Percentiles rank a stretch among this genome's conserved stretches.
phyloP scores from a whole-genome alignment of 2,113 vertebrate genomes.

The Calonectris borealis region DNA sequence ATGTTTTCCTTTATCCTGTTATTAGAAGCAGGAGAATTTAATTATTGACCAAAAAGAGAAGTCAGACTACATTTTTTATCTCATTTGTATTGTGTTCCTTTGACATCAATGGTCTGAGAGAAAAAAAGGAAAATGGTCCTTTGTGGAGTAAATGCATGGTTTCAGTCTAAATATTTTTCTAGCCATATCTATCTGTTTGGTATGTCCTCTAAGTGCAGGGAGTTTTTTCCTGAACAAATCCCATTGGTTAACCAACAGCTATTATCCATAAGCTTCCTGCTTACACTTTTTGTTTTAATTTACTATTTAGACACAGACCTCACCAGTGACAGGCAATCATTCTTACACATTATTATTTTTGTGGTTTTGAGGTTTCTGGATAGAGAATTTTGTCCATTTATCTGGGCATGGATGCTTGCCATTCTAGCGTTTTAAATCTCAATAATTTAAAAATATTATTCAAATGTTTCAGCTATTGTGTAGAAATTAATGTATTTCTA shows the following conservation, averaged over 20 bases:
- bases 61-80: not conserved
- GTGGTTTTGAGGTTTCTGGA: not conserved
- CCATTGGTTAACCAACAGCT: not conserved
- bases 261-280: not conserved
- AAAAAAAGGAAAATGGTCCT: not conserved
- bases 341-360: not conserved
- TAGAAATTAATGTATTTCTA: not conserved
- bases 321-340: not conserved
- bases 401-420: not conserved
- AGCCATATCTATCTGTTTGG: not conserved
- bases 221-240: not conserved
- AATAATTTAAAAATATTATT: not conserved
- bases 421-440: not conserved
- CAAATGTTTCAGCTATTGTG: not conserved
- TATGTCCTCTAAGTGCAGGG: not conserved
- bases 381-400: not conserved
- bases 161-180: conserved; percentile 39
- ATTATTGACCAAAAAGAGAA: conserved; percentile 13
- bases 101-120: not conserved
- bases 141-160: conserved; percentile 15
- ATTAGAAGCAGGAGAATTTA: not conserved
- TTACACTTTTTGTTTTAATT: conserved; percentile 22
- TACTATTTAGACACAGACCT: not conserved
- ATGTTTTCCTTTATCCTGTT: conserved; percentile 31
- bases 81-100: conserved; percentile 16